Base-by-base conservation (phyloP, 2,797 vertebrate species). In the Pangasius macronema region DNA sequence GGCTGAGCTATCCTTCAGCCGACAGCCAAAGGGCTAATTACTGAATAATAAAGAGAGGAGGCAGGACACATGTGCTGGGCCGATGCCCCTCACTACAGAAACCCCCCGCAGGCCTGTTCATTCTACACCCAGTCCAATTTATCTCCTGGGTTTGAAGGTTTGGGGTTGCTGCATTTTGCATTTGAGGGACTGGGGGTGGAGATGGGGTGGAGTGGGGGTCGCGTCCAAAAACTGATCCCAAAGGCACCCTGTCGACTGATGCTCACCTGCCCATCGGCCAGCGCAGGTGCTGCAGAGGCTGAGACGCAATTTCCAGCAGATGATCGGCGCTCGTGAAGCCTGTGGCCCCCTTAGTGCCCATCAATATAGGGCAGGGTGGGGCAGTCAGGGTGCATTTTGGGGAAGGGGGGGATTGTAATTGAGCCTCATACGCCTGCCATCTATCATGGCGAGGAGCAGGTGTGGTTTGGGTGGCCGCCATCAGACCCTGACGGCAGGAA, bases 21-120 rank as follows among this genome's bases (percentile, higher is more conserved):
- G 89, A 91, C 94, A 94, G 91, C 91, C 91, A 91, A 94, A 94
- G 95, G 95, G 95, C 95, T 96, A 96, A 96, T 96, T 96, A 96
- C 94, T 88, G 94, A 94, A 96, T 96, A 94, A 95, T 95, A 96
- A 95, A 95, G 88, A 91, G 90, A 84, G 86, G 83, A 85, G 82
- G 85, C 93, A 94, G 94, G 94, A 94, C 95, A 96, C 95, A 96
- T 96, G 95, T 96, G 95, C 95, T 91, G 94, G 93, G 92, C 93
- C 94, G 94, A 95, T 95, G 94, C 93, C 94, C 94, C 92, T 91
- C 91, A 91, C 92, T 93, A 91, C 93, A 93, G 81, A 84, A 83
- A 85, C 68, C 86, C 84, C 89, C 87, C 85, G 67, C 24, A 82
- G 86, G 92, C 92, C 93, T 94, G 93, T 93, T 95, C 94, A 94